These are phyloP conservation scores for Pardalotus punctatus DNA, from an alignment of 2,113 vertebrate genomes.

Conservation along the genomic window DNA sequence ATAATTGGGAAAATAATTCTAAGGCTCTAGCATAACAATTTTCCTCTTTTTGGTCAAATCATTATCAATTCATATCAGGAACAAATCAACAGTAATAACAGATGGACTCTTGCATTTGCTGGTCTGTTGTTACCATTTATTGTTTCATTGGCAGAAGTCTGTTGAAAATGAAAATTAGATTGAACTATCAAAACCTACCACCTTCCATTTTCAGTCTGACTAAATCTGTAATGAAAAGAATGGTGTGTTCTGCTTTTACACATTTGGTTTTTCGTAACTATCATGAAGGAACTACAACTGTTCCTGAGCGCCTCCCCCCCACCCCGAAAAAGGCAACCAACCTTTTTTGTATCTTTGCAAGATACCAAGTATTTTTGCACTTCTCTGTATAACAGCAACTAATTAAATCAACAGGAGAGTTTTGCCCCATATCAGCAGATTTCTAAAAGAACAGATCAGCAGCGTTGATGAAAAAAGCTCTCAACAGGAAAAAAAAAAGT, in stretches of 20 bases:
- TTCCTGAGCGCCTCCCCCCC: neutral
- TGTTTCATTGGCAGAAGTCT: neutral
- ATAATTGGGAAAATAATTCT: neutral
- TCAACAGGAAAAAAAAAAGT: neutral
- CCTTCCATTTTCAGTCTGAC: neutral
- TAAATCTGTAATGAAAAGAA: neutral
- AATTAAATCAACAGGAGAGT: neutral
- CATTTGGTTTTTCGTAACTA: neutral
- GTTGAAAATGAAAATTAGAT: neutral
- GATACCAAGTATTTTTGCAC: too few relatives aligned
- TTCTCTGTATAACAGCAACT: neutral
- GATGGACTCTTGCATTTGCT: neutral
- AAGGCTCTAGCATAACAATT: neutral
- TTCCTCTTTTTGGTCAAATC: neutral
- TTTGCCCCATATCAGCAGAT: neutral
- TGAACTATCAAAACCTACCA: neutral
- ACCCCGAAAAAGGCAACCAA: neutral
- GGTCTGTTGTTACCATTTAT: neutral
- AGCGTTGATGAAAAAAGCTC: neutral
- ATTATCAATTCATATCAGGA: neutral
- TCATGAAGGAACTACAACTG: neutral
- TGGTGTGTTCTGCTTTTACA: neutral
- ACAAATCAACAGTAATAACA: neutral
- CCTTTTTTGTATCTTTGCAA: too few relatives aligned
- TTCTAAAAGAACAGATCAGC: neutral